A percentile compares a stretch with the other conserved stretches of the same genome.
Conservation (phyloP, 2,113 vertebrate genomes). For the Neodontobutis hainanensis region DNA sequence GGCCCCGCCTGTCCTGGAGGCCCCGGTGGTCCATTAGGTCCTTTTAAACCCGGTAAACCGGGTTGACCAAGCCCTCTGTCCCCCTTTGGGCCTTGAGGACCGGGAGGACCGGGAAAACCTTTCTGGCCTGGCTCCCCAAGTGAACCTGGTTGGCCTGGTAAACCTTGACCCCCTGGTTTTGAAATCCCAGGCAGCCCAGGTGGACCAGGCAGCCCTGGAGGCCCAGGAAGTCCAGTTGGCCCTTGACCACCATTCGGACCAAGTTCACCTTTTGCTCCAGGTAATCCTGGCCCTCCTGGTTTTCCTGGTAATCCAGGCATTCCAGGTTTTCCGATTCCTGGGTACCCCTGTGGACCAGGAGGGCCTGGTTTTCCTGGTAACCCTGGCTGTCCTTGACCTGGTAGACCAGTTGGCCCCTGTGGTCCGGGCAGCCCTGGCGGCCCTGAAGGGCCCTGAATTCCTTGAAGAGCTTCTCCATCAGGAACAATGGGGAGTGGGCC, state of each 20-base stretch:
- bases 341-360: constrained; percentile 74
- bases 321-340: constrained; percentile 78
- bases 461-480: constrained; percentile 81
- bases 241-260: constrained; percentile 72
- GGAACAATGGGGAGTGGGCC: constrained; percentile 70
- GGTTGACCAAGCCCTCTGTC: constrained; percentile 88
- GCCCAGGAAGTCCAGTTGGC: constrained; percentile 70
- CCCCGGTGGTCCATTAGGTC: constrained; percentile 84
- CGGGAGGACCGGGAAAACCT: constrained; percentile 84
- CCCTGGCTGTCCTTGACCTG: constrained; percentile 79
- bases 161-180: constrained; percentile 85
- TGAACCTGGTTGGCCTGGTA: constrained; percentile 86
- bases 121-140: constrained; percentile 90
- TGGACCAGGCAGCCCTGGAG: constrained; percentile 74
- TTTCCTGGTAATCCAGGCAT: constrained; percentile 79
- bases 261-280: constrained; percentile 71
- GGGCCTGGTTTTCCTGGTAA: constrained; percentile 72
- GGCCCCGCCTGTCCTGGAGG: constrained; percentile 84
- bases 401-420: constrained; percentile 85
- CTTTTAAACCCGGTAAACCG: constrained; percentile 89
- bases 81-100: constrained; percentile 85
- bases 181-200: constrained; percentile 82
- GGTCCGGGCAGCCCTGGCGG: constrained; percentile 86
- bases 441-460: constrained; percentile 86
- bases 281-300: constrained; percentile 71